Evolutionary conservation across 1,140 invertebrate species (phyloP).

Genomic region (Zaprionus vittiger): DNA sequence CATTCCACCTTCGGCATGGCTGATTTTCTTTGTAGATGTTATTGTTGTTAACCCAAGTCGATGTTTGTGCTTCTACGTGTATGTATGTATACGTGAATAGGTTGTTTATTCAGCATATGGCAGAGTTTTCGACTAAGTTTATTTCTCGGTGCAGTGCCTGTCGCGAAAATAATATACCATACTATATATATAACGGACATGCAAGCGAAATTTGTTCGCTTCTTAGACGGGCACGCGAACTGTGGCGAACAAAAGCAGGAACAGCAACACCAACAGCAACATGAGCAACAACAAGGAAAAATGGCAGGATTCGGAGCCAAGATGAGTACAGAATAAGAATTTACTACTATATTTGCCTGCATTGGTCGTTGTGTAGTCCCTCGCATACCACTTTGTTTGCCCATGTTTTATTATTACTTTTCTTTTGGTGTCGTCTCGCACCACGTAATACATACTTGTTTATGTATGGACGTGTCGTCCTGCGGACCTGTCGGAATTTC

Average conservation of each 20-base stretch:
- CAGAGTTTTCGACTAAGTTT: slow-evolving; percentile 16
- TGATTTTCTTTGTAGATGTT: neutral
- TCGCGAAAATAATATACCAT: slow-evolving; percentile 71
- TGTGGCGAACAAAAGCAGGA: slow-evolving; percentile 1
- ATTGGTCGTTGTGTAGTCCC: neutral
- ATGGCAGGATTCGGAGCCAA: slow-evolving; percentile 28
- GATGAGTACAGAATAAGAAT: slow-evolving; percentile 30
- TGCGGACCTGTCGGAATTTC: slow-evolving; percentile 39
- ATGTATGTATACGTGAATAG: neutral
- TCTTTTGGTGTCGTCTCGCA: slow-evolving; percentile 32
- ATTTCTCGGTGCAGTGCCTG: slow-evolving; percentile 57
- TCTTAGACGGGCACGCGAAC: slow-evolving; percentile 56
- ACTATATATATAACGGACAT: slow-evolving; percentile 47
- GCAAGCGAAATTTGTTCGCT: slow-evolving; percentile 80
- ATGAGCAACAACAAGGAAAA: slow-evolving; percentile 20
- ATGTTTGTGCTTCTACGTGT: neutral
- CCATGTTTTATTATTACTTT: slow-evolving; percentile 78
- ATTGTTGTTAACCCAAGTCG: neutral
- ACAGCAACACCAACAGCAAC: no score
- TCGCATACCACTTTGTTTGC: slow-evolving; percentile 53
- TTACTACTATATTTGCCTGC: slow-evolving; percentile 38
- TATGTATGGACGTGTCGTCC: slow-evolving; percentile 57
- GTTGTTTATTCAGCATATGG: slow-evolving; percentile 24
- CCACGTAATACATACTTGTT: slow-evolving; percentile 73
- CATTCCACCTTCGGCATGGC: no score